A percentile compares a stretch with the other conserved stretches of the same genome.
These are phyloP conservation scores for Chanos chanos DNA, from an alignment of 2,797 vertebrate genomes.

Conservation along the genomic window DNA sequence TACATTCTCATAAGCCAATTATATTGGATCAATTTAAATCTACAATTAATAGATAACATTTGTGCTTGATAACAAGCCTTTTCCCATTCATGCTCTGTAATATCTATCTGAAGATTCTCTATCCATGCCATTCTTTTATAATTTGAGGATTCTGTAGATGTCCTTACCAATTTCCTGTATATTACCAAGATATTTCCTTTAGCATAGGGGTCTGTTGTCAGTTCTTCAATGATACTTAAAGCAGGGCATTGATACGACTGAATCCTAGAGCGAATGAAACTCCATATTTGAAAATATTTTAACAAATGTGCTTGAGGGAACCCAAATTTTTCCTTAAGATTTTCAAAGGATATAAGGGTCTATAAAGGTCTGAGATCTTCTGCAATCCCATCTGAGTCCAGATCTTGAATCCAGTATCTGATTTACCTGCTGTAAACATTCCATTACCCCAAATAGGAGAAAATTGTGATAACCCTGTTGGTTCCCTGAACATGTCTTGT, in stretches of 20 bases:
- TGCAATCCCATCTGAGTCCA: background rate
- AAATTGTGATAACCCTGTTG: background rate
- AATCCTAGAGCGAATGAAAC: no score
- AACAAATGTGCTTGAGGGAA: slow-evolving; percentile 1
- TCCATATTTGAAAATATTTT: slow-evolving; percentile 1
- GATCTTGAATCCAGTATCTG: background rate
- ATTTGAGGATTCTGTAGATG: background rate
- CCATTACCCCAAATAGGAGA: slow-evolving; percentile 17
- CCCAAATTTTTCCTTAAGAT: background rate
- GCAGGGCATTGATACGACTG: no score
- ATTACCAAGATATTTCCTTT: no score
- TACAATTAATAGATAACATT: slow-evolving; percentile 18
- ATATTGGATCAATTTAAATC: slow-evolving; percentile 15
- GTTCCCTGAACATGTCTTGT: background rate
- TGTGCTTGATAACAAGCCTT: no score
- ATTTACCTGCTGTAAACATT: background rate
- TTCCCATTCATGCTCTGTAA: background rate
- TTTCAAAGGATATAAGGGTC: background rate
- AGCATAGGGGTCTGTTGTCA: no score
- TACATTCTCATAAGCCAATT: slow-evolving; percentile 8
- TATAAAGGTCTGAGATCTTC: background rate
- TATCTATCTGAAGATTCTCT: background rate
- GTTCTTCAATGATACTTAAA: no score
- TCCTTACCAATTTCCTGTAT: background rate
- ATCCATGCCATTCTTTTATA: slow-evolving; percentile 1